Conservation (phyloP, 2,113 vertebrate genomes). For the Clinocottus analis region DNA sequence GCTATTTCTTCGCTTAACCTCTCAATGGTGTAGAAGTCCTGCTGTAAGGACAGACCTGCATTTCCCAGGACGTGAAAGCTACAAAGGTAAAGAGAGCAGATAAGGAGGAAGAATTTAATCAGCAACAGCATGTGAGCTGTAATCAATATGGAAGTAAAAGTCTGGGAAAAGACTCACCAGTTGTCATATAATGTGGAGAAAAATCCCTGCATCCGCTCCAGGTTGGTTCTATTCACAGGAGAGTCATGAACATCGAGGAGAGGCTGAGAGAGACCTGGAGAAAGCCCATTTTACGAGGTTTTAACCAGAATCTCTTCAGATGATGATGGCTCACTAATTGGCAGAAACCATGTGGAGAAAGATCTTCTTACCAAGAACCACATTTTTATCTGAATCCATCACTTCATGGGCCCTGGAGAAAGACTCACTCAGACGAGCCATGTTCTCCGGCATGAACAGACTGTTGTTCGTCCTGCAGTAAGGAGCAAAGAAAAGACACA, state of each 20-base stretch:
- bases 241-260: conserved; percentile 88
- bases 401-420: conserved; percentile 89
- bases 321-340: neutral
- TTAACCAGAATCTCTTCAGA: neutral
- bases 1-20: conserved; percentile 88
- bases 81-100: conserved; percentile 1
- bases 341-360: neutral
- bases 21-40: conserved; percentile 93
- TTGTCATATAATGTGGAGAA: conserved; percentile 92
- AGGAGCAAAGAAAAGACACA: neutral
- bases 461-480: conserved; percentile 87
- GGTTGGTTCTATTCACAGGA: conserved; percentile 87
- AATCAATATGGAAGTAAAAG: neutral
- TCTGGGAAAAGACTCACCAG: conserved; percentile 85
- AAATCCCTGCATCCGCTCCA: conserved; percentile 96
- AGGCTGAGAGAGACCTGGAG: conserved; percentile 88
- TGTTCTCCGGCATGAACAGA: conserved; percentile 91
- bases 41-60: conserved; percentile 89
- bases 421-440: conserved; percentile 88
- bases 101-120: neutral
- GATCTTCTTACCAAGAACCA: conserved; percentile 88
- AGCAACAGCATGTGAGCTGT: neutral
- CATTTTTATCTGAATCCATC: conserved; percentile 92
- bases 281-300: neutral
- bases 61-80: conserved; percentile 93